Evolutionary conservation across 1,140 invertebrate genomes (phyloP), one percentile per base, ranked within the genome.

Genomic region (Chlorops oryzae): DNA sequence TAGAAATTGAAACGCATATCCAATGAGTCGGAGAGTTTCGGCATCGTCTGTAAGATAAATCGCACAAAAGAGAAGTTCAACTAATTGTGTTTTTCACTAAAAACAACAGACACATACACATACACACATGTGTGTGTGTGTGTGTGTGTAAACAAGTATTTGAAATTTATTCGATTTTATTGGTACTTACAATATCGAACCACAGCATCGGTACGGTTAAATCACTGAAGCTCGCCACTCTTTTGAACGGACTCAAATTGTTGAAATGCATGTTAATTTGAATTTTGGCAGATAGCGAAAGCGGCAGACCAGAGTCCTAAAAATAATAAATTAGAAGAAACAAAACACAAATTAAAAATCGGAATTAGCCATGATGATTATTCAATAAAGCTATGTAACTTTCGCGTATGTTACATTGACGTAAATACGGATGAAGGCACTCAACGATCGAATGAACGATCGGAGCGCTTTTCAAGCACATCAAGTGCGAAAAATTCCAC

Each of bases 241-340:
- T 75, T 0, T 76, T 76, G 50, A 87, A 85, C 7, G 61, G 59
- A 2, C 73, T 74, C 3, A 90, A 73, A 62, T 87, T 79, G 27
- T 79, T 80, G 1, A 88, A 67, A 2, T 82, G 83, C 84, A 91
- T 86, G 62, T 90, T 90, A 57, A 91, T 91, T 75, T 91, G 88
- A 53, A 88, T 85, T 51, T 85, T 83, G 6, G 83, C 82, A 25
- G 82, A 81, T 2, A 90, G 63, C 37, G 86, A 80, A 2, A 88
- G 64, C 1, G 88, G 87, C 22, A 88, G 68, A 17, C 88, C 88
- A n/a, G 86, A 84, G 58, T 81, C 74, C 70, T 85, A 72, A 54
- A 47, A 76, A 48, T 9, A 22, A 2, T 35, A 20, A 35, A 44
- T 13, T 37, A 34, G 20, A 28, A 15, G 37, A 13, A 41, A 20